Conservation (phyloP, 2,888 invertebrate species). For the Marronus borbonicus region DNA sequence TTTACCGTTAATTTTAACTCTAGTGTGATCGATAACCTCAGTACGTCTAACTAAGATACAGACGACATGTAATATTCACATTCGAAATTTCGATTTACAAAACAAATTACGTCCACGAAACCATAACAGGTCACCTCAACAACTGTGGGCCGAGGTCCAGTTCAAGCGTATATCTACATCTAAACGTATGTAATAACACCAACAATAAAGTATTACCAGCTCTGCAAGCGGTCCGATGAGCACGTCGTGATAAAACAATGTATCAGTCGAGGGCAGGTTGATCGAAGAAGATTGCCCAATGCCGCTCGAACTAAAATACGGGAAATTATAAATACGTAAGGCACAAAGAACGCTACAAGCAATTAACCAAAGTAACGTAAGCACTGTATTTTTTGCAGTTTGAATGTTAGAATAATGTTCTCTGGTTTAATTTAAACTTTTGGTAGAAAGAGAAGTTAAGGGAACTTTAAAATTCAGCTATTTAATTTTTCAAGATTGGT, state of each 20-base stretch:
- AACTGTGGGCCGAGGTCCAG: slow-evolving; percentile 33
- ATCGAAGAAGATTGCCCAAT: slow-evolving; percentile 24
- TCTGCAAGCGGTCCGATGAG: slow-evolving; percentile 58
- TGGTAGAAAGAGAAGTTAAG: no score
- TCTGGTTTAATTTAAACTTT: no score
- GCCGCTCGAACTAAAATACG: slow-evolving; percentile 20
- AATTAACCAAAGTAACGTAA: slow-evolving; percentile 7
- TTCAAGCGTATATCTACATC: slow-evolving; percentile 47
- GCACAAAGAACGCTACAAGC: background rate
- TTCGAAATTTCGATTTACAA: slow-evolving; percentile 42
- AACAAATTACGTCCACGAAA: slow-evolving; percentile 34
- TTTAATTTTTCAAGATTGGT: no score
- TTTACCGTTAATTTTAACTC: no score
- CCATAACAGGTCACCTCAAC: slow-evolving; percentile 36
- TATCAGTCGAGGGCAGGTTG: slow-evolving; percentile 49
- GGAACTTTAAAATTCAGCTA: no score
- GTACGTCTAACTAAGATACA: background rate
- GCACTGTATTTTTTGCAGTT: no score
- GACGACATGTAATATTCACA: slow-evolving; percentile 10
- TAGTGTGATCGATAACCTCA: no score
- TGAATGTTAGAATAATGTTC: no score
- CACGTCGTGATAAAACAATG: slow-evolving; percentile 56
- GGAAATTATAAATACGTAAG: slow-evolving; percentile 8
- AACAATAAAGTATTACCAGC: slow-evolving; percentile 55
- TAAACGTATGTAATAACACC: slow-evolving; percentile 52